Base-by-base conservation (phyloP, 1,140 invertebrate species). In the Wiebesia pumilae region DNA sequence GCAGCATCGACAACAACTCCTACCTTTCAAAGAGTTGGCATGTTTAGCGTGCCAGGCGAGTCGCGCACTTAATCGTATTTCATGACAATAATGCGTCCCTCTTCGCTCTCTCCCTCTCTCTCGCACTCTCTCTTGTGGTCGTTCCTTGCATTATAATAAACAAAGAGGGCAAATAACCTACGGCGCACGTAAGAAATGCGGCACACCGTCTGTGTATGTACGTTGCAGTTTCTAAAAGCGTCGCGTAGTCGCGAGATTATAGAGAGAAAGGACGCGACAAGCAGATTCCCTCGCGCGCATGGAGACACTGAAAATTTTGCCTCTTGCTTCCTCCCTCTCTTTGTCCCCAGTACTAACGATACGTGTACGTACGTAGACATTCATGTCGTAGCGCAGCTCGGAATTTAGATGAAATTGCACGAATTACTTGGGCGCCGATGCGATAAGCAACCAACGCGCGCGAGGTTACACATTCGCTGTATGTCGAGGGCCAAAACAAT, bases 381-480 rank as follows among this genome's bases (percentile, higher is more conserved):
- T 3, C 16, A 16, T 62, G n/a, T 71, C 30, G 67, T 16, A 71
- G 91, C 51, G 51, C 58, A 14, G 89, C 84, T 87, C 84, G 92
- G 93, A 93, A 93, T 93, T 93, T 93, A 92, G 91, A 93, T 93
- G 93, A 93, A 93, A 93, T 93, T 93, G 91, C 92, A 90, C 89
- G 91, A 93, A 93, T 93, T 93, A 92, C 92, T 93, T 90, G 90
- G 87, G 85, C 88, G 89, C 89, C 87, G 88, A 86, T 81, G 84
- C 69, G 83, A 84, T 84, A 84, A 81, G 78, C 77, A 69, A 27
- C 58, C 71, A 47, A 75, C 54, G 51, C 27, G n/a, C 43, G 87
- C 38, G 38, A 75, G 24, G 38, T 75, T 75, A 75, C 27, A 43
- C 83, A 35, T 82, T 43, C 54, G 67, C 19, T 16, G 6, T 16